phyloP scores from a whole-genome alignment of 92 coral and sea anemone genomes.

The Epizoanthus scotinus region DNA sequence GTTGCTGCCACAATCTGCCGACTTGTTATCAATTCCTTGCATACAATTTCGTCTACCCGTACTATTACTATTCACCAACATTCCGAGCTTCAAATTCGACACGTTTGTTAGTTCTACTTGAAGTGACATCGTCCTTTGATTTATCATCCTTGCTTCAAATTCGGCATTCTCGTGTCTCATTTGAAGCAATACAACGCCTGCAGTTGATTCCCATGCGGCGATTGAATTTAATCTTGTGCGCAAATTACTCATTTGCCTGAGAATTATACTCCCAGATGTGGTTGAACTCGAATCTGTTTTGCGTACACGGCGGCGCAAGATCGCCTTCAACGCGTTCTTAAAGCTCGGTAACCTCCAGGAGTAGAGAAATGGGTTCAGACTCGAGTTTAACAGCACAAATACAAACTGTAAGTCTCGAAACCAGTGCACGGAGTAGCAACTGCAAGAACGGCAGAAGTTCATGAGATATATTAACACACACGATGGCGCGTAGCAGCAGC shows the following conservation, averaged over 20 bases:
- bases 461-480: conserved; percentile 69
- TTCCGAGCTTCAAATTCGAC: not conserved
- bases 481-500: conserved; percentile 72
- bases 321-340: conserved; percentile 51
- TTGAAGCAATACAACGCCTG: not conserved
- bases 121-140: conserved; percentile 9
- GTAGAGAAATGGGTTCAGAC: conserved; percentile 69
- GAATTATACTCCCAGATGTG: conserved; percentile 1
- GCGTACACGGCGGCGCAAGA: conserved; percentile 9
- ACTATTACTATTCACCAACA: not conserved
- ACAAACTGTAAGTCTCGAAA: conserved; percentile 83
- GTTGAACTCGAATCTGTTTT: not conserved
- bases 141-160: not conserved
- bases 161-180: not conserved
- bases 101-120: not conserved
- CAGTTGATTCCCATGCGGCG: not conserved
- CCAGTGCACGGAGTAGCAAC: conserved; percentile 74
- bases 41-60: not conserved
- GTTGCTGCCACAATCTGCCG: not conserved
- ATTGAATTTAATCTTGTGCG: conserved; percentile 2
- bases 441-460: conserved; percentile 79
- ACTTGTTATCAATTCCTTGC: not conserved
- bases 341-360: conserved; percentile 71
- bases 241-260: conserved; percentile 16
- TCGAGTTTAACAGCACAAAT: conserved; percentile 67